phyloP scores from a whole-genome alignment of 2,113 vertebrate species.

The Atractosteus spatula region DNA sequence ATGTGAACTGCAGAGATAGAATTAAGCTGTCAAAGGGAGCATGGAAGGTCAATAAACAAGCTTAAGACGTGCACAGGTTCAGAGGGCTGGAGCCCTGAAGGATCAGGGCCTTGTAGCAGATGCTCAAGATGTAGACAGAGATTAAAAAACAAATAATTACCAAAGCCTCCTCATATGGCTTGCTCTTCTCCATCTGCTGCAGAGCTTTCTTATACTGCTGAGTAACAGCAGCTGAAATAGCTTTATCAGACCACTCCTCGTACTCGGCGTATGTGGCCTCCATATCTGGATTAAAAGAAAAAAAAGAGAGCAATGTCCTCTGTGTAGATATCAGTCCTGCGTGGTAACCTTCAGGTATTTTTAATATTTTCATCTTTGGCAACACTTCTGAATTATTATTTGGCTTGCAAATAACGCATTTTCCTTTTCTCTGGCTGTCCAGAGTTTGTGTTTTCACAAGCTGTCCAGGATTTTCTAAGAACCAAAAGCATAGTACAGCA shows the following conservation, averaged over 20 bases:
- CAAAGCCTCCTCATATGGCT: constrained; percentile 83
- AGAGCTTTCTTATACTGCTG: constrained; percentile 81
- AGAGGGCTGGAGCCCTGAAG: neutral
- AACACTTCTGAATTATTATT: no score
- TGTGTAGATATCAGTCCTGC: no score
- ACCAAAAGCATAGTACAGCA: no score
- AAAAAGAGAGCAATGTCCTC: no score
- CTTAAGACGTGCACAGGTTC: neutral
- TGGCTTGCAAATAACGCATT: no score
- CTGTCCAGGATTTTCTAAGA: no score
- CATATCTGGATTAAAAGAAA: constrained; percentile 77
- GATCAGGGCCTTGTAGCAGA: neutral
- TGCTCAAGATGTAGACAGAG: neutral
- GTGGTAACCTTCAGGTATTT: no score
- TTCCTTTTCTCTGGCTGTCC: no score
- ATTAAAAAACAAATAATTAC: constrained; percentile 55
- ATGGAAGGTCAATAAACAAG: neutral
- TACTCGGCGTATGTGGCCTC: constrained; percentile 86
- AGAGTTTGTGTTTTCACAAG: no score
- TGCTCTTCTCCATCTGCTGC: constrained; percentile 80
- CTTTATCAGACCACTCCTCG: constrained; percentile 87
- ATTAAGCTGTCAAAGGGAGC: neutral
- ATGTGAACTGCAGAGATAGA: no score
- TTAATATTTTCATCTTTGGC: no score
- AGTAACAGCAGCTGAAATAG: constrained; percentile 62